A percentile compares a stretch with the other conserved stretches of the same genome.
These are phyloP conservation scores for Urocyon cinereoargenteus DNA, from an alignment of 2,797 vertebrate genomes.

Conservation along the genomic window DNA sequence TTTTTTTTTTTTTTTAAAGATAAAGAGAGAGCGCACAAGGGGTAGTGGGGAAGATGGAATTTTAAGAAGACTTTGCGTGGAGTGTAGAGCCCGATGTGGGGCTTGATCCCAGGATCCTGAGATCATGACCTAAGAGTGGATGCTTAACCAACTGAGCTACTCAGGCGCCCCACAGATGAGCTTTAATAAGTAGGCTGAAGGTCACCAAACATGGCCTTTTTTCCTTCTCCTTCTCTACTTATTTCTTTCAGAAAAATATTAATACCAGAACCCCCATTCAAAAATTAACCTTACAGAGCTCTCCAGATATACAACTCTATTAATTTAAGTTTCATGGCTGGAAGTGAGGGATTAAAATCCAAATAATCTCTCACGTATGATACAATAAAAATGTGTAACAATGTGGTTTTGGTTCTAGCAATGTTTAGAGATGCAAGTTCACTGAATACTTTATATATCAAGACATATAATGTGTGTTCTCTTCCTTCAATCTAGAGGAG, in stretches of 20 bases:
- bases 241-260: slow-evolving; percentile 9
- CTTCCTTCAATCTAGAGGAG: background rate
- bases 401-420: background rate
- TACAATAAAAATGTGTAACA: background rate
- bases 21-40: too few relatives aligned
- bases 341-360: background rate
- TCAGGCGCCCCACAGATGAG: background rate
- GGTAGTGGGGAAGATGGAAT: background rate
- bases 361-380: background rate
- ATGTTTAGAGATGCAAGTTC: background rate
- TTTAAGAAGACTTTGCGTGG: background rate
- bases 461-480: background rate
- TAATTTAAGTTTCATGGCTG: background rate
- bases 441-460: background rate
- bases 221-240: background rate
- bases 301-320: background rate
- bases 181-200: background rate
- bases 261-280: background rate
- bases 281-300: background rate
- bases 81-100: background rate
- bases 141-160: background rate
- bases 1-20: background rate
- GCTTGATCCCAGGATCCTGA: background rate
- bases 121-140: background rate
- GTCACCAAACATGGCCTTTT: background rate